Evolutionary conservation across 2,888 invertebrate genomes (phyloP).

Genomic region (Pterobdella sp.): DNA sequence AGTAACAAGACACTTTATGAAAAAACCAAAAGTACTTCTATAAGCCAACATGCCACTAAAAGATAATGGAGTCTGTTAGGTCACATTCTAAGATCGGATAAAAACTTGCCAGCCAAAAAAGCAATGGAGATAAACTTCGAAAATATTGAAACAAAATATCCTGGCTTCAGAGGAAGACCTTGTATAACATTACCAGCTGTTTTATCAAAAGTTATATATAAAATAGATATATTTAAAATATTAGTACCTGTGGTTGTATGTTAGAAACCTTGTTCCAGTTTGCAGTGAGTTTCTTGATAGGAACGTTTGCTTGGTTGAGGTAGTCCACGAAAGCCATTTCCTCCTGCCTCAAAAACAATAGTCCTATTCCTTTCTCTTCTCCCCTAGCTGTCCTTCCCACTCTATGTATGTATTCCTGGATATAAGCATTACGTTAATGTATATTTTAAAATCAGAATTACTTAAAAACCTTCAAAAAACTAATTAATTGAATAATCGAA

Average conservation of each 20-base stretch:
- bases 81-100: too few species aligned
- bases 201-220: neutral
- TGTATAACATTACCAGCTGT: too few species aligned
- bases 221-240: neutral
- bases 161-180: too few species aligned
- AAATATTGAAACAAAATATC: neutral
- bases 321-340: constrained; percentile 89
- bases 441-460: too few species aligned
- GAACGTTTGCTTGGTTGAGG: constrained; percentile 83
- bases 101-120: too few species aligned
- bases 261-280: constrained; percentile 93
- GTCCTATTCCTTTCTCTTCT: constrained; percentile 83
- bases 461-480: too few species aligned
- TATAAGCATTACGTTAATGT: too few species aligned
- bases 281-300: constrained; percentile 92
- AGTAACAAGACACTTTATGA: too few species aligned
- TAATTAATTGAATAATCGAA: too few species aligned
- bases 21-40: too few species aligned
- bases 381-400: constrained; percentile 96
- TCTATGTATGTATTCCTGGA: constrained; percentile 90
- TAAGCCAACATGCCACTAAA: too few species aligned
- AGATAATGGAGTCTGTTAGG: too few species aligned
- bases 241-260: constrained; percentile 78
- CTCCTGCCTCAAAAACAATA: constrained; percentile 83
- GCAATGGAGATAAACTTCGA: neutral